phyloP scores from a whole-genome alignment of 2,888 invertebrate species.

The Pelosia muscerda region DNA sequence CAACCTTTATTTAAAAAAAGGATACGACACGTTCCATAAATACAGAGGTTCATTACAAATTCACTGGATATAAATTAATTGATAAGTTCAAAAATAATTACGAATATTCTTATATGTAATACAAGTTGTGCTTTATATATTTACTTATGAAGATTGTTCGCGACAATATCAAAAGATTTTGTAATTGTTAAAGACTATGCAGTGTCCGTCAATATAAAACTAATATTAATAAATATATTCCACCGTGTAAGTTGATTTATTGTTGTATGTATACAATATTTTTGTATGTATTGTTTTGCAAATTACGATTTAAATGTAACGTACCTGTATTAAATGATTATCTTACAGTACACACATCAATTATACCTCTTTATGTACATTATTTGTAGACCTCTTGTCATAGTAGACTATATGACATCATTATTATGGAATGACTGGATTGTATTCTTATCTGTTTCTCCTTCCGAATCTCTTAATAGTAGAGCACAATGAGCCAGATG shows the following conservation, averaged over 20 bases:
- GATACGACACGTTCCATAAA: constrained; percentile 60
- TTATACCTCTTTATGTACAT: not conserved
- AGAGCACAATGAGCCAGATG: too few species aligned
- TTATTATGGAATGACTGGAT: not conserved
- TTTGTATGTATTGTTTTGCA: too few species aligned
- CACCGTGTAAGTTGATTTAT: not conserved
- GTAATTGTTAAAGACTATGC: not conserved
- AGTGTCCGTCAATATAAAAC: not conserved
- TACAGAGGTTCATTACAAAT: constrained; percentile 71
- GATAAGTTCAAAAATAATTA: constrained; percentile 46
- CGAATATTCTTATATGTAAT: constrained; percentile 42
- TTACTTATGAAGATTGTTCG: constrained; percentile 44
- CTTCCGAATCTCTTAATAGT: not conserved
- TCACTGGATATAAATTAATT: constrained; percentile 65
- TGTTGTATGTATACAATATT: not conserved
- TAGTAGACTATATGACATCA: constrained; percentile 1
- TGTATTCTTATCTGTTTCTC: not conserved
- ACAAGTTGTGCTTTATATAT: constrained; percentile 51
- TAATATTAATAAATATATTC: not conserved
- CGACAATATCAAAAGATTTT: constrained; percentile 51
- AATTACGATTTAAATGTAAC: not conserved
- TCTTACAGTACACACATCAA: not conserved
- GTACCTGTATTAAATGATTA: too few species aligned
- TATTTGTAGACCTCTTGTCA: not conserved
- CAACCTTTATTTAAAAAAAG: constrained; percentile 50